Percentiles rank a stretch among this genome's conserved stretches.
phyloP scores from a whole-genome alignment of 2,113 vertebrate species.

The Anhinga rufa region DNA sequence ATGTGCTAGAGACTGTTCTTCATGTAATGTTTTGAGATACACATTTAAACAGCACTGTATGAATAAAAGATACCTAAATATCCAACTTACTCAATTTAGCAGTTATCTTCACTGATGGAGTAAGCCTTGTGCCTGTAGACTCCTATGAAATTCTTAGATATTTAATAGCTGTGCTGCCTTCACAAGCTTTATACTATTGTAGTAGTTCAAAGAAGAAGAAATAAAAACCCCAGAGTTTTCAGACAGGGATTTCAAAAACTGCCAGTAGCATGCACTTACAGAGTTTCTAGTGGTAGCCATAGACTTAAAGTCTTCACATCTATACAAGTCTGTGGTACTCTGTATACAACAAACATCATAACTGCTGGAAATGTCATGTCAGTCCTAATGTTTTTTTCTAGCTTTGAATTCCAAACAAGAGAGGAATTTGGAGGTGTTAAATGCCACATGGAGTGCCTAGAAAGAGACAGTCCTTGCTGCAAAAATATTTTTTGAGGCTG shows the following conservation, averaged over 20 bases:
- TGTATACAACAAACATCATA: neutral
- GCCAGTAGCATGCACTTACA: accelerated
- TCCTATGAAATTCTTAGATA: neutral
- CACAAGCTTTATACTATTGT: neutral
- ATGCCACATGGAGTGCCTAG: neutral
- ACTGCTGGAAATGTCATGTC: neutral
- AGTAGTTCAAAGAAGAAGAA: neutral
- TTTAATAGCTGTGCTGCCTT: neutral
- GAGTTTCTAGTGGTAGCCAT: neutral
- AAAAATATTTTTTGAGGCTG: neutral
- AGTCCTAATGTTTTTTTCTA: neutral
- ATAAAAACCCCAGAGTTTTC: neutral
- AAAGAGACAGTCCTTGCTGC: neutral
- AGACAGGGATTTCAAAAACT: neutral
- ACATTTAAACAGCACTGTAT: neutral
- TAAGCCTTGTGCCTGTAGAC: neutral
- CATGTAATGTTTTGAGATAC: neutral
- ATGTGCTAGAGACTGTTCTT: neutral
- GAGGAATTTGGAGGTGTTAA: neutral
- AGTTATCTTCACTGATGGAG: neutral
- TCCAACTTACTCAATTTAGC: neutral
- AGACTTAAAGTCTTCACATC: neutral
- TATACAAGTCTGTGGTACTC: neutral
- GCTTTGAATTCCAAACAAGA: neutral
- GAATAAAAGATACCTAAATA: neutral